Evolutionary conservation across 2,888 invertebrate genomes (phyloP).

Genomic region (Pecten maximus): DNA sequence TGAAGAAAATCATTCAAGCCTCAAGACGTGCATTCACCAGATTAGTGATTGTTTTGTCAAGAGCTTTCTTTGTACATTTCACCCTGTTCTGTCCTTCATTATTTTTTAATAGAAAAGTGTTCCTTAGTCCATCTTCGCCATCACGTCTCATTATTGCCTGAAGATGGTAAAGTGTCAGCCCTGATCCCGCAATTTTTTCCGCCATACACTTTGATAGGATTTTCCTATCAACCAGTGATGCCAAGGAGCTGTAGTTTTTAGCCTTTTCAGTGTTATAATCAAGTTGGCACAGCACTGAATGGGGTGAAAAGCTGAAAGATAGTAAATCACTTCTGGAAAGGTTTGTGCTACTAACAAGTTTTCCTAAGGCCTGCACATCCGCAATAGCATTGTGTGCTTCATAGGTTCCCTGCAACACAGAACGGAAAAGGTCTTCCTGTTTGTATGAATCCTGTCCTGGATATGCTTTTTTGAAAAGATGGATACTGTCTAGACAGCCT

Average conservation of each 20-base stretch:
- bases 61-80: constrained; percentile 21
- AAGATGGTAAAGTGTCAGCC: constrained; percentile 35
- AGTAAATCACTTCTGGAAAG: not conserved
- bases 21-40: constrained; percentile 27
- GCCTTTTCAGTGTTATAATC: constrained; percentile 34
- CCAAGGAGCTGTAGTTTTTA: constrained; percentile 36
- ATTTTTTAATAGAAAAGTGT: not conserved
- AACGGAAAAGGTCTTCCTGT: constrained; percentile 21
- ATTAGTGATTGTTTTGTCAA: not conserved
- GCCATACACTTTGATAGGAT: constrained; percentile 36
- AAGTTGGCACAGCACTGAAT: not conserved
- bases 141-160: constrained; percentile 36
- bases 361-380: constrained; percentile 16
- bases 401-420: constrained; percentile 31
- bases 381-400: constrained; percentile 38
- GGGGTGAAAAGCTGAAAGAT: constrained; percentile 15
- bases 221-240: not conserved
- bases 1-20: too few relatives aligned
- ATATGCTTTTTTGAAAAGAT: constrained; percentile 39
- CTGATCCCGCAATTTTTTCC: constrained; percentile 37
- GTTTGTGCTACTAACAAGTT: constrained; percentile 11
- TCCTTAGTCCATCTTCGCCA: constrained; percentile 38
- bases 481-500: constrained; percentile 36
- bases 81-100: not conserved
- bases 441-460: constrained; percentile 14